phyloP scores from a whole-genome alignment of 2,797 vertebrate species.

The Aulostomus chinensis region DNA sequence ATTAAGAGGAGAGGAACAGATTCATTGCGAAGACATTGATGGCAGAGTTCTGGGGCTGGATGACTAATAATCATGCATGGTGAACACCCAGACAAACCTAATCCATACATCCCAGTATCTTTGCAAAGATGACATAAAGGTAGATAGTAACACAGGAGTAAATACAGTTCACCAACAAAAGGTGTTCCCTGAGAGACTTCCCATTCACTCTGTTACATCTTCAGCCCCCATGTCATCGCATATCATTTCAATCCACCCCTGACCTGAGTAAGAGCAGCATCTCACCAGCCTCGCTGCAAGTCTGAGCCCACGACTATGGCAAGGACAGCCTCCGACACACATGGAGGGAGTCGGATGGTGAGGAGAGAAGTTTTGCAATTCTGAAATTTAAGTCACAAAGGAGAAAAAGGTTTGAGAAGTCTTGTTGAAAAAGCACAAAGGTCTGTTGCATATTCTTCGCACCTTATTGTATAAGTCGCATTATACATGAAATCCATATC shows the following conservation, averaged over 20 bases:
- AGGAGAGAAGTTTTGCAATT: slow-evolving; percentile 52
- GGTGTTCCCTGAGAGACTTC: slow-evolving; percentile 9
- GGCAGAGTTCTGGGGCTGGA: background rate
- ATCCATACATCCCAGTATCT: background rate
- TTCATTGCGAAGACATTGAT: too few relatives aligned
- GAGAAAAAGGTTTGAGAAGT: slow-evolving; percentile 59
- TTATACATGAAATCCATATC: slow-evolving; percentile 54
- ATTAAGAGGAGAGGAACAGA: too few relatives aligned
- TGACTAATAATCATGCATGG: slow-evolving; percentile 1
- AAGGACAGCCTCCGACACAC: slow-evolving; percentile 66
- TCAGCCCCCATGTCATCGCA: slow-evolving; percentile 75
- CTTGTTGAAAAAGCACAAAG: slow-evolving; percentile 52
- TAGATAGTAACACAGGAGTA: background rate
- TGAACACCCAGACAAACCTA: background rate
- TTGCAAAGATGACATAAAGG: background rate
- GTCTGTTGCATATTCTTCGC: slow-evolving; percentile 50
- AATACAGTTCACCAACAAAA: too few relatives aligned
- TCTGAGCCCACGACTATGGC: slow-evolving; percentile 61
- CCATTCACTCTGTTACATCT: slow-evolving; percentile 56
- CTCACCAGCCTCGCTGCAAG: slow-evolving; percentile 64
- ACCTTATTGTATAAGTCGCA: slow-evolving; percentile 36
- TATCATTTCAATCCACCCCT: slow-evolving; percentile 55
- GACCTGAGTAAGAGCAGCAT: slow-evolving; percentile 62
- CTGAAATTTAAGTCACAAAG: slow-evolving; percentile 54
- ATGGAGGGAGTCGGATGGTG: slow-evolving; percentile 60